phyloP scores from a whole-genome alignment of 1,140 invertebrate genomes.

The Phocides pigmalion region DNA sequence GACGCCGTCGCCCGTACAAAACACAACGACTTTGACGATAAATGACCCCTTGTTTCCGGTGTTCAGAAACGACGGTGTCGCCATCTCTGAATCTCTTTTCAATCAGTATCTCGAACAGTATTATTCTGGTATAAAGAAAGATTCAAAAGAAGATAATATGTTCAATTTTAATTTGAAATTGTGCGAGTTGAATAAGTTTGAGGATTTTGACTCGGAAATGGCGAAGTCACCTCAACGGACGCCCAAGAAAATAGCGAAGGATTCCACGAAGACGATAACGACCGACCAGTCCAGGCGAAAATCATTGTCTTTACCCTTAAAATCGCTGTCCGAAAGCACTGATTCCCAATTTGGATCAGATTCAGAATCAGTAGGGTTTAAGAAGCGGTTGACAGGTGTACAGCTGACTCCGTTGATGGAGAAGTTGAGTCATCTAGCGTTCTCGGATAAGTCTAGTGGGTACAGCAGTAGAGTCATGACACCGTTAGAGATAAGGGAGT shows the following conservation, averaged over 20 bases:
- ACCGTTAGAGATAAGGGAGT: conserved; percentile 86
- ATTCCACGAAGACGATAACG: conserved; percentile 59
- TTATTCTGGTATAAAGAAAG: conserved; percentile 82
- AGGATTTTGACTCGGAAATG: conserved; percentile 79
- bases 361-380: conserved; percentile 71
- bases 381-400: conserved; percentile 85
- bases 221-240: conserved; percentile 71
- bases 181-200: conserved; percentile 73
- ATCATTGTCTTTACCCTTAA: conserved; percentile 88
- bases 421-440: conserved; percentile 89
- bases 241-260: conserved; percentile 68
- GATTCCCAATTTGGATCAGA: conserved; percentile 75
- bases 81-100: conserved; percentile 89
- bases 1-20: conserved; percentile 66
- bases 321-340: conserved; percentile 85
- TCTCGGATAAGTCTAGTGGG: conserved; percentile 88
- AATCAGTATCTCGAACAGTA: conserved; percentile 87
- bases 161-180: conserved; percentile 74
- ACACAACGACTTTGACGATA: conserved; percentile 86
- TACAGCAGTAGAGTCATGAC: conserved; percentile 88
- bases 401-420: conserved; percentile 93
- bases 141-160: conserved; percentile 81
- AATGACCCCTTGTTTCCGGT: conserved; percentile 91
- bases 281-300: conserved; percentile 84
- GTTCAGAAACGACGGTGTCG: conserved; percentile 88